phyloP scores from a whole-genome alignment of 2,113 vertebrate species.

The Myxocyprinus asiaticus region DNA sequence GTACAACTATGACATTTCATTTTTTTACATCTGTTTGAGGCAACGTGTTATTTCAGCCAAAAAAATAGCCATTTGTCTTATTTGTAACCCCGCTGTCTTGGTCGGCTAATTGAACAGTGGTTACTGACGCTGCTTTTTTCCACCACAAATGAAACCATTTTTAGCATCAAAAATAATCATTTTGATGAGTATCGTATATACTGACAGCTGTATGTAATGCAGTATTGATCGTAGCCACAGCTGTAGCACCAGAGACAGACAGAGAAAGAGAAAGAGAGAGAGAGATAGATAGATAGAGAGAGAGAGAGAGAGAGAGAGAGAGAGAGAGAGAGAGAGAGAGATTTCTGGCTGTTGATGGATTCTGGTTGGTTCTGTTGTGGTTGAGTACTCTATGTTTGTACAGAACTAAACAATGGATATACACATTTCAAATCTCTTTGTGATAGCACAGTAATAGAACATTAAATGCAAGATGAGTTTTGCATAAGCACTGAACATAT shows the following conservation, averaged over 20 bases:
- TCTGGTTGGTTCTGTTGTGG: conserved; percentile 56
- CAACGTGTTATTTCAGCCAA: conserved; percentile 71
- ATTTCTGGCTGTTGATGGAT: conserved; percentile 79
- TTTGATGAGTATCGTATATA: conserved; percentile 80
- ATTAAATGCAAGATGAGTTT: no score
- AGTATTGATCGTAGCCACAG: conserved; percentile 76
- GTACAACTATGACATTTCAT: conserved; percentile 72
- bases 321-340: conserved; percentile 42
- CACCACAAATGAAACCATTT: conserved; percentile 75
- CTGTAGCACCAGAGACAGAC: conserved; percentile 60
- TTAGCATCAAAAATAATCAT: conserved; percentile 79
- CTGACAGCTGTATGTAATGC: conserved; percentile 78
- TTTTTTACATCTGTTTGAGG: conserved; percentile 68
- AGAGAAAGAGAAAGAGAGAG: conserved; percentile 26
- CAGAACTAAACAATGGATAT: neutral
- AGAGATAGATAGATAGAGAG: conserved; percentile 51
- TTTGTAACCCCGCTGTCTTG: conserved; percentile 44
- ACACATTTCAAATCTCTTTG: neutral
- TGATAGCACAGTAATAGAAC: no score
- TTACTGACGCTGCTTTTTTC: conserved; percentile 60
- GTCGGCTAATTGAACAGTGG: conserved; percentile 72
- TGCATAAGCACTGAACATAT: no score
- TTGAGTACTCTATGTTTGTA: neutral
- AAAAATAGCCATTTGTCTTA: conserved; percentile 76
- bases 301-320: conserved; percentile 47